Conservation (phyloP, 2,888 invertebrate genomes). For the Acrobeloides nanus region DNA sequence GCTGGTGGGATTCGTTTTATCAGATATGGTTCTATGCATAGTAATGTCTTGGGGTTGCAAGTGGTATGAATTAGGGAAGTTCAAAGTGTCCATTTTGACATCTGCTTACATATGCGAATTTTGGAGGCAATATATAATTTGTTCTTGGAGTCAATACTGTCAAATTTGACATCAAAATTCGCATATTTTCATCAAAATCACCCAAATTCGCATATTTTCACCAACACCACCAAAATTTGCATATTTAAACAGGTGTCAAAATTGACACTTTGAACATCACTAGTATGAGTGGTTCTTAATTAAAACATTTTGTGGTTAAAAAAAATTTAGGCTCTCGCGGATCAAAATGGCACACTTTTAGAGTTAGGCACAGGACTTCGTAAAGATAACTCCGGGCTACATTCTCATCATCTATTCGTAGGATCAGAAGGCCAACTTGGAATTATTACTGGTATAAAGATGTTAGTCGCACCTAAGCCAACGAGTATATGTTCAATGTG, state of each 20-base stretch:
- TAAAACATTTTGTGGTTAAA: too few relatives aligned
- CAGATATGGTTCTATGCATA: slow-evolving; percentile 73
- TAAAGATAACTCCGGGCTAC: slow-evolving; percentile 96
- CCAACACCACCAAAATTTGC: too few relatives aligned
- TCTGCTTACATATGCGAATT: too few relatives aligned
- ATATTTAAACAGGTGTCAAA: too few relatives aligned
- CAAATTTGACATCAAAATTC: too few relatives aligned
- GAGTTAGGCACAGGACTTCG: slow-evolving; percentile 77
- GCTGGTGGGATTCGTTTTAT: slow-evolving; percentile 89
- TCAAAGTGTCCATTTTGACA: too few relatives aligned
- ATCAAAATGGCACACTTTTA: slow-evolving; percentile 68
- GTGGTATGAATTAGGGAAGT: slow-evolving; percentile 31
- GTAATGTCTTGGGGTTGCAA: slow-evolving; percentile 45
- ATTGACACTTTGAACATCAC: too few relatives aligned
- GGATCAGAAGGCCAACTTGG: slow-evolving; percentile 96
- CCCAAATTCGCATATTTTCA: too few relatives aligned
- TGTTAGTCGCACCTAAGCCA: slow-evolving; percentile 79
- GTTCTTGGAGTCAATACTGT: too few relatives aligned
- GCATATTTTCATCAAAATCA: too few relatives aligned
- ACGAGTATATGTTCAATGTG: slow-evolving; percentile 77
- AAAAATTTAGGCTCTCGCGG: slow-evolving; percentile 70
- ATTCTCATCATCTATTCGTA: slow-evolving; percentile 88
- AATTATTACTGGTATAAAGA: slow-evolving; percentile 79
- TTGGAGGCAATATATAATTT: too few relatives aligned
- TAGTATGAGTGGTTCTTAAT: too few relatives aligned